These are phyloP conservation scores for Eutrigla gurnardus DNA, from an alignment of 2,797 vertebrate genomes.

Conservation along the genomic window DNA sequence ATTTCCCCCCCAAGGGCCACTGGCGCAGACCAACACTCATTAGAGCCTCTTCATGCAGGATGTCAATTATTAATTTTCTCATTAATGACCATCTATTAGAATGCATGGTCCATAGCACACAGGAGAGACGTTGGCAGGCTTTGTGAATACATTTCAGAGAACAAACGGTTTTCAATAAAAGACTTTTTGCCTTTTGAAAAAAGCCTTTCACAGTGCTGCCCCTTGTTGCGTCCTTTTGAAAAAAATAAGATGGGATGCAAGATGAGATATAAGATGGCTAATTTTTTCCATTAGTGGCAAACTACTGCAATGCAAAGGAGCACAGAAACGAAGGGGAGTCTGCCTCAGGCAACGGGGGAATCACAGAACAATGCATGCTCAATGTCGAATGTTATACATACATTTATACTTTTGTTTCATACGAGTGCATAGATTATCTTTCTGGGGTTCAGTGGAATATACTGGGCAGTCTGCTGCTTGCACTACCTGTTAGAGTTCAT, in stretches of 20 bases:
- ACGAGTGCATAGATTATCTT: background rate
- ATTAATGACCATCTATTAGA: slow-evolving; percentile 80
- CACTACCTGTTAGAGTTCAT: background rate
- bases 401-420: background rate
- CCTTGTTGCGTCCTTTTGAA: slow-evolving; percentile 9
- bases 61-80: slow-evolving; percentile 85
- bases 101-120: slow-evolving; percentile 68
- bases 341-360: slow-evolving; percentile 1
- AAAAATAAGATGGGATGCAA: slow-evolving; percentile 22
- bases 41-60: slow-evolving; percentile 76
- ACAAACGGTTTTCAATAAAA: slow-evolving; percentile 64
- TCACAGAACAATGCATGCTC: slow-evolving; percentile 19
- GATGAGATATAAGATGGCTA: slow-evolving; percentile 26
- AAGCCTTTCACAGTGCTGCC: slow-evolving; percentile 32
- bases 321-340: background rate
- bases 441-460: background rate
- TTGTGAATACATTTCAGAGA: slow-evolving; percentile 64
- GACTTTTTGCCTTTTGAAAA: slow-evolving; percentile 58
- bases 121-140: slow-evolving; percentile 56
- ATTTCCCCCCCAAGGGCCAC: slow-evolving; percentile 53
- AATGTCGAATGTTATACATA: background rate
- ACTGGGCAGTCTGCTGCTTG: background rate
- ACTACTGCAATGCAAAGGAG: slow-evolving; percentile 4
- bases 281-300: slow-evolving; percentile 15
- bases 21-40: slow-evolving; percentile 73